Evolutionary conservation across 2,797 vertebrate genomes (phyloP).

Genomic region (Enteromius trimaculatus): DNA sequence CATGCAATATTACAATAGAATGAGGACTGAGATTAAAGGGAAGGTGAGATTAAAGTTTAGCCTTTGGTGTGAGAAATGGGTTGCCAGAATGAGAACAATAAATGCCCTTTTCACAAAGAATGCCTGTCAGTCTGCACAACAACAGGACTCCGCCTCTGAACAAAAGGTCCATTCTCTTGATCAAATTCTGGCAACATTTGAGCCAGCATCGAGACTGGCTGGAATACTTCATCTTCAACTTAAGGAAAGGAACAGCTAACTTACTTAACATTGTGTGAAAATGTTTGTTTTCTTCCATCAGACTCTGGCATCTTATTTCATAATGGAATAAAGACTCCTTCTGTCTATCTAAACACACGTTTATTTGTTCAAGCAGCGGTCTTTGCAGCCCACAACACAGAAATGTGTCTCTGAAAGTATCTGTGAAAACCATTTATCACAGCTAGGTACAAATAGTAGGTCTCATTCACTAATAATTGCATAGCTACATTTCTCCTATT

Average conservation of each 20-base stretch:
- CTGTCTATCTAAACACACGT: not conserved
- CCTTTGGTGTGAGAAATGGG: no score
- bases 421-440: no score
- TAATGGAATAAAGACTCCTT: not conserved
- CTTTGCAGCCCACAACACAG: not conserved
- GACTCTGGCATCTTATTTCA: no score
- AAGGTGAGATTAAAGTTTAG: no score
- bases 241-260: not conserved
- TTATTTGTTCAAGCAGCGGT: not conserved
- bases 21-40: no score
- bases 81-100: no score
- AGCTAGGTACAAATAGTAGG: no score
- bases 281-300: not conserved
- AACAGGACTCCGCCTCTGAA: not conserved
- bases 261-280: not conserved
- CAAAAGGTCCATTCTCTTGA: not conserved
- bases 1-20: no score
- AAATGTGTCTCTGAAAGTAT: no score
- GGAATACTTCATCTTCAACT: not conserved
- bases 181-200: not conserved
- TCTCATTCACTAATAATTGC: no score
- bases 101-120: not conserved
- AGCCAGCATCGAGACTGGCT: not conserved
- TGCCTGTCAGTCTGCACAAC: not conserved
- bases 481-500: no score